Evolutionary conservation across 1,140 invertebrate species (phyloP).

Genomic region (Danaus plexippus): DNA sequence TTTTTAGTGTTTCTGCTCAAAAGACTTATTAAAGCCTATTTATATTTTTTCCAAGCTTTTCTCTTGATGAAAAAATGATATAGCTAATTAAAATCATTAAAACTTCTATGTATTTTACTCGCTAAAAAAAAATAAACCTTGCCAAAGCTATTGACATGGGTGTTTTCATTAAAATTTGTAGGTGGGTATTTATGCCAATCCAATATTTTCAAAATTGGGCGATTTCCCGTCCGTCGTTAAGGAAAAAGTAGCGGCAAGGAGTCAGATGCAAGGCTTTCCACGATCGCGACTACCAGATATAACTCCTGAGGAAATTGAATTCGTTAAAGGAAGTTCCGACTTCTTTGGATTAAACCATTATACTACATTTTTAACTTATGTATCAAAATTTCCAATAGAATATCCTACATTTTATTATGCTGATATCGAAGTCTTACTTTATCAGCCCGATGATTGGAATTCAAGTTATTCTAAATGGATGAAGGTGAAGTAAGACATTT

Average conservation of each 20-base stretch:
- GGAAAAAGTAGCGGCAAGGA: conserved; percentile 67
- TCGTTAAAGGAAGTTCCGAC: conserved; percentile 62
- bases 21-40: neutral
- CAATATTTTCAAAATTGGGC: conserved; percentile 72
- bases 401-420: conserved; percentile 32
- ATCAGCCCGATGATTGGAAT: conserved; percentile 27
- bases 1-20: neutral
- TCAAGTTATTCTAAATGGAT: conserved; percentile 22
- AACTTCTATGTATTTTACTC: neutral
- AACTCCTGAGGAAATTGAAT: conserved; percentile 40
- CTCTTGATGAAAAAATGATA: neutral
- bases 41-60: neutral
- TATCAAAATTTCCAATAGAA: conserved; percentile 28
- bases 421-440: conserved; percentile 24
- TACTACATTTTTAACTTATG: conserved; percentile 44
- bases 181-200: conserved; percentile 59
- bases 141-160: no score
- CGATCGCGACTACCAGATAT: conserved; percentile 60
- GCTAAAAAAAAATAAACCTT: no score
- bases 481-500: conserved; percentile 16
- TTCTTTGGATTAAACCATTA: conserved; percentile 77
- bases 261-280: conserved; percentile 54
- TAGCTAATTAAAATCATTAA: neutral
- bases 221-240: conserved; percentile 74
- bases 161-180: conserved; percentile 18